These are phyloP conservation scores for Strigamia transsilvanica DNA, from an alignment of 2,888 invertebrate species.

Conservation along the genomic window DNA sequence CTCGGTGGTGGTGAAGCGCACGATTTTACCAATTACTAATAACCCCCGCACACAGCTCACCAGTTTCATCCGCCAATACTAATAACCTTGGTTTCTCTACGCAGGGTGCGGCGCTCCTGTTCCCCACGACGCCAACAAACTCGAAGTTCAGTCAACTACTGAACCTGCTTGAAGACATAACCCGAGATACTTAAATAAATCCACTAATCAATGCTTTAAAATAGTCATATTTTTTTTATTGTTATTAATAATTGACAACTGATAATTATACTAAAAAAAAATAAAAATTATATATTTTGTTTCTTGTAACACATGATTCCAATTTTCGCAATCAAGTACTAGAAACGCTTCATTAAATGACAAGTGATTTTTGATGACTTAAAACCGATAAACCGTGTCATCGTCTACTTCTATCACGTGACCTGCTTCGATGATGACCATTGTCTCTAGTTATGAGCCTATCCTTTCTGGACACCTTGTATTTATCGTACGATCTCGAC, in stretches of 20 bases:
- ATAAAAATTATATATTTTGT: not conserved
- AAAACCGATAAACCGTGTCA: not conserved
- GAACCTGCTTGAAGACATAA: not conserved
- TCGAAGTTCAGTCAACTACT: not conserved
- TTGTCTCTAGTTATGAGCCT: conserved; percentile 51
- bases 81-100: not conserved
- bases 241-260: not conserved
- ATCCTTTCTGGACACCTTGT: conserved; percentile 40
- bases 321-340: conserved; percentile 7
- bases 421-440: conserved; percentile 56
- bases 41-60: not conserved
- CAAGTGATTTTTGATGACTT: not conserved
- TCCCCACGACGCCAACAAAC: not conserved
- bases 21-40: not conserved
- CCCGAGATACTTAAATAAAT: not conserved
- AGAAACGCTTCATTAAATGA: not conserved
- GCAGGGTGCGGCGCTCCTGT: not conserved
- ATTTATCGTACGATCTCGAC: conserved; percentile 53
- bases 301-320: not conserved
- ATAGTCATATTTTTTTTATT: not conserved
- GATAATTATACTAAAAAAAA: not conserved
- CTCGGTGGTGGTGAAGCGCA: not conserved
- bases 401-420: conserved; percentile 54
- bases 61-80: not conserved
- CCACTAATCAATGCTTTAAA: not conserved